Evolutionary conservation across 2,113 vertebrate genomes (phyloP), one percentile per base, ranked within the genome.

Genomic region (Athene noctua): DNA sequence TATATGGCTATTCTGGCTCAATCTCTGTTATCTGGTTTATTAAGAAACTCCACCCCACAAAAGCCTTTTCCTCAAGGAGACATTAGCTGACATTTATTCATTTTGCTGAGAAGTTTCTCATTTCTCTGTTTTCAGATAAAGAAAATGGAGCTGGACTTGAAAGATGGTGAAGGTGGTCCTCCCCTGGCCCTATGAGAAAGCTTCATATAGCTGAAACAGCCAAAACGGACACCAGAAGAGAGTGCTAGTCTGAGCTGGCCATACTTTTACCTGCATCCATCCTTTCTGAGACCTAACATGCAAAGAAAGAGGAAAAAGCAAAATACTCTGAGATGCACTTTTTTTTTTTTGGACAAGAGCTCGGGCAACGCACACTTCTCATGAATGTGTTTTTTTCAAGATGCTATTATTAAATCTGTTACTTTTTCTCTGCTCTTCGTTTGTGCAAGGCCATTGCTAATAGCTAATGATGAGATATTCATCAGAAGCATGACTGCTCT

Each of bases 401-500:
- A 62, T 90, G 61, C 44, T 91, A 2, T 78, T 85, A 92, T 59
- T 91, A 92, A 93, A 80, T 80, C 74, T 67, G 63, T 55, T 89
- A 72, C n/a, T 81, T 74, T 77, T 91, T 55, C n/a, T 55, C 81
- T 83, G 65, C 44, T 94, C 80, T 77, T 90, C 67, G 25, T 44
- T 90, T 86, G 47, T 73, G 66, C 61, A 88, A 92, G 78, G 80
- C 88, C 47, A 63, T 32, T 78, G 86, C 49, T 95, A 96, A 90
- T 93, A 73, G 91, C 38, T 96, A 96, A 90, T 84, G 70, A 96
- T 51, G 71, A 96, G 92, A 95, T 87, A 97, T 68, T 95, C 29
- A 95, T 96, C 88, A 97, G 93, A 93, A 96, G 80, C 78, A 93
- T 75, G 92, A 96, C 74, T 94, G 90, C 63, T 96, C 57, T 97